phyloP scores from a whole-genome alignment of 2,888 invertebrate genomes.

The Salticus scenicus region DNA sequence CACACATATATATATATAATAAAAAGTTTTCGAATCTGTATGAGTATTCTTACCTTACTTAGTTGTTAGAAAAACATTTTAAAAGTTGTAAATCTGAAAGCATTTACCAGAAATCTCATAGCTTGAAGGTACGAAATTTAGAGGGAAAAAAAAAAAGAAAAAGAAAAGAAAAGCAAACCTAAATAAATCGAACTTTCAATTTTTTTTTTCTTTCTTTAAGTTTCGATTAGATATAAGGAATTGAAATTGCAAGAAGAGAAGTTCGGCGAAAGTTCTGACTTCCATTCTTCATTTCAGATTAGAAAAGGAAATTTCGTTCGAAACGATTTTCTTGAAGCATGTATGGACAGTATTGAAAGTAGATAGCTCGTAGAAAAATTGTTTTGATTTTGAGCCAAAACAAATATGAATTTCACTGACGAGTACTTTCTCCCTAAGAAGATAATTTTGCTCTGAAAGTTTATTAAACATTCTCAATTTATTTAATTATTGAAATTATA shows the following conservation, averaged over 20 bases:
- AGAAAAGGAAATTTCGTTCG: neutral
- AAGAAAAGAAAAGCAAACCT: conserved; percentile 24
- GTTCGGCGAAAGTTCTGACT: conserved; percentile 30
- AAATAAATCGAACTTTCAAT: conserved; percentile 29
- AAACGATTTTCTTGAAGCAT: neutral
- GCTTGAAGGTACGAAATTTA: conserved; percentile 49
- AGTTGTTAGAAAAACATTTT: conserved; percentile 20
- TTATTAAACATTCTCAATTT: too few relatives aligned
- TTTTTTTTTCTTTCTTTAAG: neutral
- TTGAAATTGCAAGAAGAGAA: conserved; percentile 64
- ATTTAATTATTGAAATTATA: too few relatives aligned
- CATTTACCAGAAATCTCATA: conserved; percentile 43
- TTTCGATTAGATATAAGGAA: conserved; percentile 68
- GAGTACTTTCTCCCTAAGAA: too few relatives aligned
- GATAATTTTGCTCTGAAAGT: too few relatives aligned
- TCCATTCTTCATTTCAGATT: conserved; percentile 42
- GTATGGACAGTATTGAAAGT: neutral
- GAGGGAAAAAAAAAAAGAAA: conserved; percentile 33
- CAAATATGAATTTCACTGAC: neutral
- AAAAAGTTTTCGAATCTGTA: too few relatives aligned
- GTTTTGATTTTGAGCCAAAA: neutral
- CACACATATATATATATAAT: too few relatives aligned
- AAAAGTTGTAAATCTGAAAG: neutral
- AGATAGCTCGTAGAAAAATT: neutral
- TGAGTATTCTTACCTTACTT: conserved; percentile 38